Percentiles rank a stretch among this genome's conserved stretches.
These are phyloP conservation scores for Tuberolachnus salignus DNA, from an alignment of 2,888 invertebrate genomes.

Conservation along the genomic window DNA sequence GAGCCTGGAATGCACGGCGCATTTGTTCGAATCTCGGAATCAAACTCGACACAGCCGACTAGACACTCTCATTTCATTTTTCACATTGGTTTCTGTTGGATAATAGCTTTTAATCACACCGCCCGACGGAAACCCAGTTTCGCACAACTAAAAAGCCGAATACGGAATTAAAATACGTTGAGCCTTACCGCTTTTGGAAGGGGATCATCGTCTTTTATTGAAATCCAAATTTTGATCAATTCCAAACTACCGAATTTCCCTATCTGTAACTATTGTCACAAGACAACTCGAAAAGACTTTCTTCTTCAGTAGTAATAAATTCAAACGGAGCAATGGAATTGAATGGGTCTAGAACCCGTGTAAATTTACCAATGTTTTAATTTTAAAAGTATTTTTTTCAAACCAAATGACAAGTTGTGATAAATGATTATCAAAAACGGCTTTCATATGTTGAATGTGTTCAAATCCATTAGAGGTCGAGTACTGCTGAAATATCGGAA, in stretches of 20 bases:
- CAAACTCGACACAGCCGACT: not conserved
- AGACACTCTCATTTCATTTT: not conserved
- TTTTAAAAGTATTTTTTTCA: constrained; percentile 16
- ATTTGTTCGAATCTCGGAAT: not conserved
- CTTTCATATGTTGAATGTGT: constrained; percentile 10
- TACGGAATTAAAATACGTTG: no score
- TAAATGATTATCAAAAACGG: constrained; percentile 6
- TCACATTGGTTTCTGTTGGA: not conserved
- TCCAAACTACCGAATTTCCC: not conserved
- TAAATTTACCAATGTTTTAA: constrained; percentile 1
- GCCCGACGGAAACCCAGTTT: not conserved
- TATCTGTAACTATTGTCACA: constrained; percentile 14
- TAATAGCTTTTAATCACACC: not conserved
- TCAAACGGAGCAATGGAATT: not conserved
- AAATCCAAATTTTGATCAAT: not conserved
- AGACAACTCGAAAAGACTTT: constrained; percentile 13
- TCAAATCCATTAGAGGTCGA: no score
- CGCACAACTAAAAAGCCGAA: no score
- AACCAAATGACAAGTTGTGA: constrained; percentile 9
- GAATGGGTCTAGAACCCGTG: constrained; percentile 15
- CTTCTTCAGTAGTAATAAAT: constrained; percentile 3
- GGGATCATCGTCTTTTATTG: constrained; percentile 3
- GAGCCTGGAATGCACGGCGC: no score
- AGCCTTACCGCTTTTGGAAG: no score
- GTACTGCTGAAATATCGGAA: no score